phyloP scores from a whole-genome alignment of 2,888 invertebrate genomes.

The Cheilosia grossa region DNA sequence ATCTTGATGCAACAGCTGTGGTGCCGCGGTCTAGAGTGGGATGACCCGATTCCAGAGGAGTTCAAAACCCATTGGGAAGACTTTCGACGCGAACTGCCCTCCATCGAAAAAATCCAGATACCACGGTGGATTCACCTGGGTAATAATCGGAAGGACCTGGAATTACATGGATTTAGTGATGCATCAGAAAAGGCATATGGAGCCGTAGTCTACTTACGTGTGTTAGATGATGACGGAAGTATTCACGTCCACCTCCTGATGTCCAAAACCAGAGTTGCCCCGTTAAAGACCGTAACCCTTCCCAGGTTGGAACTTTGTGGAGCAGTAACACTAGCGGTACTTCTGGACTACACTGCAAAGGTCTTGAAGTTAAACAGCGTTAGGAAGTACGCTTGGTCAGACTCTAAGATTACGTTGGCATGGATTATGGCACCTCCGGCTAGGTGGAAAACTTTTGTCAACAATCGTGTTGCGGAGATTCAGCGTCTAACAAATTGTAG shows the following conservation, averaged over 20 bases:
- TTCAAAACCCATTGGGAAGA: neutral
- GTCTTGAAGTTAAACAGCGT: conserved; percentile 6
- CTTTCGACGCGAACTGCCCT: conserved; percentile 11
- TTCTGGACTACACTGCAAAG: conserved; percentile 15
- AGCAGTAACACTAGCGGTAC: conserved; percentile 49
- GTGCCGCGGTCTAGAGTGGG: conserved; percentile 8
- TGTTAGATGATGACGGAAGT: neutral
- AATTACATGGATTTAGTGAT: too few relatives aligned
- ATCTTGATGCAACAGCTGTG: conserved; percentile 18
- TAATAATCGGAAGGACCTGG: too few relatives aligned
- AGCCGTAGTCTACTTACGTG: conserved; percentile 5
- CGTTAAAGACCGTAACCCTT: conserved; percentile 59
- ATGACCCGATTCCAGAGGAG: conserved; percentile 13
- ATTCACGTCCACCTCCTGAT: conserved; percentile 26
- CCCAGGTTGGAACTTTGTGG: conserved; percentile 65
- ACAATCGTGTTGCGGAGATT: conserved; percentile 65
- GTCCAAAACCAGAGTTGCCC: conserved; percentile 63
- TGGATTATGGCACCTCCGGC: conserved; percentile 58
- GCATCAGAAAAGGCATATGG: conserved; percentile 19
- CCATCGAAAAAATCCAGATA: neutral
- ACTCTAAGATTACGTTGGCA: conserved; percentile 60
- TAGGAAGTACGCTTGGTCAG: conserved; percentile 53
- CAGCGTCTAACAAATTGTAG: conserved; percentile 30
- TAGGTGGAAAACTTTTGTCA: conserved; percentile 57
- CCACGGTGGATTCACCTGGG: too few relatives aligned